These are phyloP conservation scores for Oophaga pumilio DNA, from an alignment of 2,113 vertebrate genomes.

Conservation along the genomic window DNA sequence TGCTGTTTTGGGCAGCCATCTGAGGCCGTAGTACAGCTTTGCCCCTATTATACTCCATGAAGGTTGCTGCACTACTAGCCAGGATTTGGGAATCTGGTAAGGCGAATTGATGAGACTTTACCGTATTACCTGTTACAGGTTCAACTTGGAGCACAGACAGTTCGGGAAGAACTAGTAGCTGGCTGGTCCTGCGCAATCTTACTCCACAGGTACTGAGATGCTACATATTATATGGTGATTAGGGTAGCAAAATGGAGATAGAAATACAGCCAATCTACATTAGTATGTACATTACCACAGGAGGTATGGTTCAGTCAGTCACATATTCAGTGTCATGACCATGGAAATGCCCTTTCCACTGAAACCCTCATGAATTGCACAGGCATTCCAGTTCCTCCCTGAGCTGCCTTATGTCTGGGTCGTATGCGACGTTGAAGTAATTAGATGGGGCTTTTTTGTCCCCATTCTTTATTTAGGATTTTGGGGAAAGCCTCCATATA, in stretches of 20 bases:
- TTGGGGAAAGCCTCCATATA: too few species aligned
- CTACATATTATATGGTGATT: background rate
- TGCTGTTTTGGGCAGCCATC: too few species aligned
- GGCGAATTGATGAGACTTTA: background rate
- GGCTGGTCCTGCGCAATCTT: constrained; percentile 97
- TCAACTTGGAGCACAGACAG: constrained; percentile 95
- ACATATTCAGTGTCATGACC: background rate
- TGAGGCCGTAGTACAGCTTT: background rate
- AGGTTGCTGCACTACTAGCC: background rate
- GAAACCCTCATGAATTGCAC: background rate
- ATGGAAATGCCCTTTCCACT: background rate
- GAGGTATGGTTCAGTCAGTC: background rate
- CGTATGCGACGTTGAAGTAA: background rate
- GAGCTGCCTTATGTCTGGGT: background rate
- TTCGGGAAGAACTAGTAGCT: constrained; percentile 95
- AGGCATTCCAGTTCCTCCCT: background rate
- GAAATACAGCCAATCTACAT: background rate
- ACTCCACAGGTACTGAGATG: constrained; percentile 86
- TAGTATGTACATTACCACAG: background rate
- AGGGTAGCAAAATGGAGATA: background rate
- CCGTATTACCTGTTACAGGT: constrained; percentile 68
- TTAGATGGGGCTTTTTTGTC: background rate
- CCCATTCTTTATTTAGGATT: too few species aligned
- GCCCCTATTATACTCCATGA: background rate
- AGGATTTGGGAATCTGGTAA: too few species aligned